phyloP scores from a whole-genome alignment of 2,888 invertebrate genomes.

The Deilephila porcellus region DNA sequence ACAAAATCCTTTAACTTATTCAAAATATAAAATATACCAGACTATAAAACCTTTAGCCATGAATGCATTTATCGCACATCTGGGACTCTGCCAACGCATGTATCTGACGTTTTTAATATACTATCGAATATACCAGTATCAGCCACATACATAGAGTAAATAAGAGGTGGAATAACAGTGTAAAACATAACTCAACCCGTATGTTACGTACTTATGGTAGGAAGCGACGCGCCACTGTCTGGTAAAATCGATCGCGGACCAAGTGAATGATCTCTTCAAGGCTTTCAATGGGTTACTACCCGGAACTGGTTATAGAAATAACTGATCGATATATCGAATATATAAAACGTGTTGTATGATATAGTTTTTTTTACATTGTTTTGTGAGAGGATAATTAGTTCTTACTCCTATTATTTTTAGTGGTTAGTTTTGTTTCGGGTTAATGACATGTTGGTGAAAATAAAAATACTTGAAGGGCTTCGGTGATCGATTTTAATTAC shows the following conservation, averaged over 20 bases:
- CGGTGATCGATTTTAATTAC: background rate
- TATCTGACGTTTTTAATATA: no score
- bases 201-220: background rate
- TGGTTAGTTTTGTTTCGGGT: background rate
- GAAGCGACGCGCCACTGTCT: background rate
- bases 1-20: no score
- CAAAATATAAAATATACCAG: no score
- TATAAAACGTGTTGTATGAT: no score
- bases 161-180: background rate
- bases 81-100: no score
- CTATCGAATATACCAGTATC: no score
- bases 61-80: no score
- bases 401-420: no score
- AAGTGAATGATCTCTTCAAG: slow-evolving; percentile 22
- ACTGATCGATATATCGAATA: background rate
- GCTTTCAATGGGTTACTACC: slow-evolving; percentile 16
- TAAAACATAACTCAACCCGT: background rate
- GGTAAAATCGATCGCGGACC: slow-evolving; percentile 10
- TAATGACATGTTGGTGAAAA: background rate
- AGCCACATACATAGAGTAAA: background rate
- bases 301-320: background rate
- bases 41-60: no score
- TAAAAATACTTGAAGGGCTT: background rate
- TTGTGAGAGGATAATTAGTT: no score
- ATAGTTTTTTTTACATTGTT: no score